phyloP scores from a whole-genome alignment of 2,888 invertebrate genomes.

The Tipula unca region DNA sequence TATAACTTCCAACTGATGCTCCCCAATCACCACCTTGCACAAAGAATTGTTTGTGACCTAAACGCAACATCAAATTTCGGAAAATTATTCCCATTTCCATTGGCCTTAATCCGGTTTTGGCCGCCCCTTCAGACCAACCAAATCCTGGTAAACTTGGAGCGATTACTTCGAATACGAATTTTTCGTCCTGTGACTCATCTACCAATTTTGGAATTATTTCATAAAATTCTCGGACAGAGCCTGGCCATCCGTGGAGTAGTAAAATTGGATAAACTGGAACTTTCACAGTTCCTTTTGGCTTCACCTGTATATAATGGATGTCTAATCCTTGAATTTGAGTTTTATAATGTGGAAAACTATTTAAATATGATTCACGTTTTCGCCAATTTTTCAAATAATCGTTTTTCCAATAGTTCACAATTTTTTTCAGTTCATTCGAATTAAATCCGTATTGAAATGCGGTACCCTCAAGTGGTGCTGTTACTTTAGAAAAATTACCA shows the following conservation, averaged over 20 bases:
- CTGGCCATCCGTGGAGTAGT: conserved; percentile 84
- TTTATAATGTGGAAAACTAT: conserved; percentile 62
- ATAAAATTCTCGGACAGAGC: conserved; percentile 77
- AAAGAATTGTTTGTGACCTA: conserved; percentile 56
- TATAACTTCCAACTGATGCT: conserved; percentile 48
- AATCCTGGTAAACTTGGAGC: conserved; percentile 46
- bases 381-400: conserved; percentile 60
- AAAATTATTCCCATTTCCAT: conserved; percentile 50
- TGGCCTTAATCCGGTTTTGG: conserved; percentile 50
- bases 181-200: conserved; percentile 38
- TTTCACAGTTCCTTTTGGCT: conserved; percentile 43
- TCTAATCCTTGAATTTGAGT: conserved; percentile 64
- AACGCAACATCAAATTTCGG: conserved; percentile 56
- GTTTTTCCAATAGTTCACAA: conserved; percentile 71
- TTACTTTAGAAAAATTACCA: conserved; percentile 41
- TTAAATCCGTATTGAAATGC: conserved; percentile 79
- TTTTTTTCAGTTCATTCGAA: conserved; percentile 52
- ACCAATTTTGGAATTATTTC: conserved; percentile 62
- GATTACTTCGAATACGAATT: conserved; percentile 52
- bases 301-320: conserved; percentile 60
- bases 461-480: conserved; percentile 54
- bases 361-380: conserved; percentile 59
- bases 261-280: conserved; percentile 37
- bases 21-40: conserved; percentile 83
- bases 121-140: conserved; percentile 41